Evolutionary conservation across 2,888 invertebrate species (phyloP).

Genomic region (Volucella bombylans): DNA sequence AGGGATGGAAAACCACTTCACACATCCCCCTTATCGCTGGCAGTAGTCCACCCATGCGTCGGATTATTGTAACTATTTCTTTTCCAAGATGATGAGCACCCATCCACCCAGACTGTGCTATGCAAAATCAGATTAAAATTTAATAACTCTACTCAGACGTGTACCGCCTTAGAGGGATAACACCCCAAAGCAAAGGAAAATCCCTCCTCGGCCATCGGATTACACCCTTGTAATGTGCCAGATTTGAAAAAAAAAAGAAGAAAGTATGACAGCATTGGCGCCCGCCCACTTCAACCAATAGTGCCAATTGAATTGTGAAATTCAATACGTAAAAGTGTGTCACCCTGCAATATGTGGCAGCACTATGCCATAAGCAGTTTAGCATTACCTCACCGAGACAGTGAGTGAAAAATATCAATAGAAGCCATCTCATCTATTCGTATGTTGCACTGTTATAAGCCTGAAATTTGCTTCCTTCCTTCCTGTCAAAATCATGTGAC

Average conservation of each 20-base stretch:
- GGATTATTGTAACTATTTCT: background rate
- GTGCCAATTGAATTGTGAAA: slow-evolving; percentile 73
- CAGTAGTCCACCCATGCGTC: too few species aligned
- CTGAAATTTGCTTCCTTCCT: slow-evolving; percentile 61
- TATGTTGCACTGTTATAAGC: slow-evolving; percentile 63
- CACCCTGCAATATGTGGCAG: slow-evolving; percentile 53
- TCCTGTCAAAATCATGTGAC: slow-evolving; percentile 73
- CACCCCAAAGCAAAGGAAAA: slow-evolving; percentile 41
- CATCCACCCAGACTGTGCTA: background rate
- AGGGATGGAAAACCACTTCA: too few species aligned
- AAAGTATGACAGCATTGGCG: background rate
- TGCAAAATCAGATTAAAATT: slow-evolving; percentile 66
- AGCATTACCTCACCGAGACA: slow-evolving; percentile 26
- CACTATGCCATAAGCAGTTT: slow-evolving; percentile 57
- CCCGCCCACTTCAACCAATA: slow-evolving; percentile 11
- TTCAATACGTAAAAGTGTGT: slow-evolving; percentile 71
- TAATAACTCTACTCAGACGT: slow-evolving; percentile 59
- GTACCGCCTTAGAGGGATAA: slow-evolving; percentile 13
- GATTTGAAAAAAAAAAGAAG: slow-evolving; percentile 15
- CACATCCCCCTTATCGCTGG: too few species aligned
- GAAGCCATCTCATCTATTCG: slow-evolving; percentile 45
- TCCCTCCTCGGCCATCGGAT: slow-evolving; percentile 53
- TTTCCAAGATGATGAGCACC: slow-evolving; percentile 36
- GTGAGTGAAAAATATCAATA: slow-evolving; percentile 48
- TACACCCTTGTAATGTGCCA: slow-evolving; percentile 64